Conservation (phyloP, 2,797 vertebrate species). For the Characodon lateralis region DNA sequence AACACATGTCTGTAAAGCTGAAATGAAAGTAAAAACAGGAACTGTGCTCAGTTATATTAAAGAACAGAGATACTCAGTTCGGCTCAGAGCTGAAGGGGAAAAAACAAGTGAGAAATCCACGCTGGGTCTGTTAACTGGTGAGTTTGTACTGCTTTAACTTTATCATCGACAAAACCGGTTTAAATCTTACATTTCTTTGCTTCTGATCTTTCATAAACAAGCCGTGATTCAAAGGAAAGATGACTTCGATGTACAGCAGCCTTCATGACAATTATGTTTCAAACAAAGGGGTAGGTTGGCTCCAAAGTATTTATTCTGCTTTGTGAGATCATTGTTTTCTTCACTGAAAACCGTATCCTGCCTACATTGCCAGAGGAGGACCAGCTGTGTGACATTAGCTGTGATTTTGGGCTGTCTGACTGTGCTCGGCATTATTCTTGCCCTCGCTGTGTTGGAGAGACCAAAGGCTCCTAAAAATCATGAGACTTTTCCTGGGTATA, state of each 20-base stretch:
- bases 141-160: constrained; percentile 46
- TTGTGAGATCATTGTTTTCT: not conserved
- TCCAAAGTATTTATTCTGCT: not conserved
- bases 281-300: constrained; percentile 65
- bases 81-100: constrained; percentile 16
- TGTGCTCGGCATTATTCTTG: constrained; percentile 64
- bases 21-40: constrained; percentile 78
- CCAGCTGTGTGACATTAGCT: constrained; percentile 45
- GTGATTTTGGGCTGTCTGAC: constrained; percentile 59
- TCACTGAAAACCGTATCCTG: not conserved
- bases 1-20: constrained; percentile 22
- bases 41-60: constrained; percentile 31
- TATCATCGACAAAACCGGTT: not conserved
- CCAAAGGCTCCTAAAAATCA: constrained; percentile 21
- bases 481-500: constrained; percentile 22
- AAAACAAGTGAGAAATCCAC: not conserved
- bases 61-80: constrained; percentile 6
- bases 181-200: not conserved
- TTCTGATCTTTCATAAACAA: not conserved
- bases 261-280: constrained; percentile 65
- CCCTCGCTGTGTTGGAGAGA: constrained; percentile 66
- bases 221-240: constrained; percentile 27
- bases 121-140: constrained; percentile 36
- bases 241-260: constrained; percentile 57
- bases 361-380: constrained; percentile 42